Evolutionary conservation across 1,140 invertebrate species (phyloP).

Genomic region (Pararge aegeria): DNA sequence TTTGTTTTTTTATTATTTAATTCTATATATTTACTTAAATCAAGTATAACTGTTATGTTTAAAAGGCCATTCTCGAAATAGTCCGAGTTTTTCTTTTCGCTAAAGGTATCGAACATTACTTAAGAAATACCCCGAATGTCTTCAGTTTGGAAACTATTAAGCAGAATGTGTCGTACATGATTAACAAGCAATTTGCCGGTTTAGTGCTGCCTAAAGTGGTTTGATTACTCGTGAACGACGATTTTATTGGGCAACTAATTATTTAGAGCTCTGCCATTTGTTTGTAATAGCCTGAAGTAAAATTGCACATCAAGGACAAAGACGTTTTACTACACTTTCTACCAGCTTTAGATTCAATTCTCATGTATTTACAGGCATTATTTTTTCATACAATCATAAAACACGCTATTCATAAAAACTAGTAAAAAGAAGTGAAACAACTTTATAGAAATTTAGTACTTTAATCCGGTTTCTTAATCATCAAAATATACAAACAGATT

Average conservation of each 20-base stretch:
- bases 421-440: conserved; percentile 22
- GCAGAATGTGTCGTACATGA: conserved; percentile 11
- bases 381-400: too few species aligned
- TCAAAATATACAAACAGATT: conserved; percentile 37
- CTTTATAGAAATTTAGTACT: conserved; percentile 29
- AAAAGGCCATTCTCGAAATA: too few species aligned
- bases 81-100: too few species aligned
- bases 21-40: too few species aligned
- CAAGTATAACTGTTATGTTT: too few species aligned
- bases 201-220: conserved; percentile 18
- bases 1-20: too few species aligned
- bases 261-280: conserved; percentile 5
- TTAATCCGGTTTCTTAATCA: conserved; percentile 21
- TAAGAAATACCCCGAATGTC: not conserved
- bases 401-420: not conserved
- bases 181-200: conserved; percentile 20
- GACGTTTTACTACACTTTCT: not conserved
- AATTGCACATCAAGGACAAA: not conserved
- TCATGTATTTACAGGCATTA: too few species aligned
- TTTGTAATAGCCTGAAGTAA: conserved; percentile 6
- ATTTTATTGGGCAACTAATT: conserved; percentile 23
- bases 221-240: conserved; percentile 22
- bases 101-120: too few species aligned
- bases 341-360: too few species aligned
- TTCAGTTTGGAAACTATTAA: not conserved